Base-by-base conservation (phyloP, 2,888 invertebrate genomes). In the Drosophila sordidula region DNA sequence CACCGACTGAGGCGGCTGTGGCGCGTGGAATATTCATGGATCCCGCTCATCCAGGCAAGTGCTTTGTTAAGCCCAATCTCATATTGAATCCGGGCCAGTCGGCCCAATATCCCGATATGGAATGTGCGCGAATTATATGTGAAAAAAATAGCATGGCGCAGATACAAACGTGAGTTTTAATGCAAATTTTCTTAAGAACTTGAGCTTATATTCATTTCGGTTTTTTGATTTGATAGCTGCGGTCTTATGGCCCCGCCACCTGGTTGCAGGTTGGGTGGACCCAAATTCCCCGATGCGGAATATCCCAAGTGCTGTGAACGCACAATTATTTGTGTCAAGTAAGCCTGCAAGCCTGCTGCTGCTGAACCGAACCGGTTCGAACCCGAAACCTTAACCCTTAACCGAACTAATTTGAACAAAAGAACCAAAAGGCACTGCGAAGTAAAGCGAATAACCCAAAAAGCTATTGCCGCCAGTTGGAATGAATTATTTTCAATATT, bases 11-110 rank as follows among this genome's bases (percentile, higher is more conserved):
- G 32, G 72, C 72, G 11, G 78, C 73, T n/a, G 8, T 86, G 5
- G 6, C 26, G 0, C 25, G 8, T 2, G 86, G 80, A 3, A 3
- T 36, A 9, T 85, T 61, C 9, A 26, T 52, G 18, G 49, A 85
- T 64, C 42, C 57, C n/a, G 66, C 65, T 0, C 47, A 90, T 64
- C 89, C 89, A 0, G 83, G 80, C 34, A 89, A 89, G 49, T 89
- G 89, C 55, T 68, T 63, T 3, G 38, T 89, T 2, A 55, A 58
- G 1, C 29, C 45, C 1, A 22, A 70, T 34, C 16, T 80, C 4
- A 66, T 85, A 8, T 14, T 85, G 9, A 65, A 38, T 8, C 14
- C 62, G 0, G 80, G 78, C 0, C 51, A 80, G 1, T 1, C 0
- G 0, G 62, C 59, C 22, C 70, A 52, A 12, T 41, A 73, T 56